Percentiles rank a stretch among this genome's conserved stretches.
Evolutionary conservation across 2,797 vertebrate genomes (phyloP).

Genomic region (Carduelis carduelis): DNA sequence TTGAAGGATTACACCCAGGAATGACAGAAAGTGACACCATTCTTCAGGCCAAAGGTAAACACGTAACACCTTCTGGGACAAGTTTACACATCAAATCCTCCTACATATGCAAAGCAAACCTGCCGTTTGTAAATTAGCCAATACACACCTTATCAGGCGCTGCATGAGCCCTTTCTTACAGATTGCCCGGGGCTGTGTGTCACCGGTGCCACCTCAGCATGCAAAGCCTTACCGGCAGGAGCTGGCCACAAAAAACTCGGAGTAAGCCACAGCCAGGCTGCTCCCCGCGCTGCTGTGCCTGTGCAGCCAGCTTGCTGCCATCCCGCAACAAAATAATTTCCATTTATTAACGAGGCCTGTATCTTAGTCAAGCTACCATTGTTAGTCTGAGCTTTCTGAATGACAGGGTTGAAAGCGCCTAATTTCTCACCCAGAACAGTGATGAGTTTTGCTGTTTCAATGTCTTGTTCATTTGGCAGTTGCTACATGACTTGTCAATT

Average conservation of each 20-base stretch:
- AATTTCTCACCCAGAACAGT: not conserved
- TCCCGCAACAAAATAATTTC: not conserved
- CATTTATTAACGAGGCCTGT: not conserved
- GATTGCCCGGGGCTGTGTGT: not conserved
- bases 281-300: not conserved
- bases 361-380: not conserved
- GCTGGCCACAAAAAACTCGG: rapidly evolving
- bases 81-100: not conserved
- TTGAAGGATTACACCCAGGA: not conserved
- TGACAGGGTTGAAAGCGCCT: not conserved
- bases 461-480: not conserved
- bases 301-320: not conserved
- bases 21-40: not conserved
- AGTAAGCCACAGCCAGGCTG: not conserved
- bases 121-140: not conserved
- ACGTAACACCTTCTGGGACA: not conserved
- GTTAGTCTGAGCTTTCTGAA: not conserved
- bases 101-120: not conserved
- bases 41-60: not conserved
- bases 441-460: not conserved
- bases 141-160: not conserved
- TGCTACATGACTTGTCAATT: not conserved
- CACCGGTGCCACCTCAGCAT: not conserved
- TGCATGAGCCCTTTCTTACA: not conserved
- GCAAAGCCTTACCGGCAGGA: not conserved